Base-by-base conservation (phyloP, 2,888 invertebrate species). In the Tachystola acroxantha region DNA sequence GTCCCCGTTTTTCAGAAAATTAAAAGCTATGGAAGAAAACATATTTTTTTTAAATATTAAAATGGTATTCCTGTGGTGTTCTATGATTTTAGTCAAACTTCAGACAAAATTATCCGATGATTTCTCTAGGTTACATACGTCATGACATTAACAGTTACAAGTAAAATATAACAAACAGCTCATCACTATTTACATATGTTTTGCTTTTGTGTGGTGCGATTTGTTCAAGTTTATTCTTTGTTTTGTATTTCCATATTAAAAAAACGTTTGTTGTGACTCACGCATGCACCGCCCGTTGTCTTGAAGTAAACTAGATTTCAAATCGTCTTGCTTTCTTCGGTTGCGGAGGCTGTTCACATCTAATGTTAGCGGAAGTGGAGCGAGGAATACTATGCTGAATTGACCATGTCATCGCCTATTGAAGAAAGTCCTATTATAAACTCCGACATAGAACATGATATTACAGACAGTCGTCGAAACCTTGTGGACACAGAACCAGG, bases 381-480 rank as follows among this genome's bases (percentile, higher is more conserved):
- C 40, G 36, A 36, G 43, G 40, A 35, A 48, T 48, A 42, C 24
- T 39, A 32, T 20, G 35, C 16, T 45, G 35, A 62, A 57, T 57
- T 53, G 64, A 67, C 48, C 40, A 74, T 77, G 84, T 70, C 82
- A 48, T 68, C 67, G 39, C 56, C 71, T 42, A 51, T 57, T 42
- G 85, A 86, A 68, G 84, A 86, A 56, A 80, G 71, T 58, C 76
- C 81, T 40, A 80, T 82, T 45, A 71, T 84, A 48, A 81, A 84
- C 56, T 65, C 78, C 29, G 82, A 86, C 48, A 79, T 84, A 42
- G 79, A 80, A 55, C 48, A 84, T 53, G 79, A 85, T 68, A 68
- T 79, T 54, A 79, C 77, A 7, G 70, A 71, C 47, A 77, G 75
- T 51, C 65, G 48, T 36, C 65, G 78, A 40, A 80, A 72, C 52